These are phyloP conservation scores for Drosophila setifemur DNA, from an alignment of 1,140 invertebrate genomes.

Conservation along the genomic window DNA sequence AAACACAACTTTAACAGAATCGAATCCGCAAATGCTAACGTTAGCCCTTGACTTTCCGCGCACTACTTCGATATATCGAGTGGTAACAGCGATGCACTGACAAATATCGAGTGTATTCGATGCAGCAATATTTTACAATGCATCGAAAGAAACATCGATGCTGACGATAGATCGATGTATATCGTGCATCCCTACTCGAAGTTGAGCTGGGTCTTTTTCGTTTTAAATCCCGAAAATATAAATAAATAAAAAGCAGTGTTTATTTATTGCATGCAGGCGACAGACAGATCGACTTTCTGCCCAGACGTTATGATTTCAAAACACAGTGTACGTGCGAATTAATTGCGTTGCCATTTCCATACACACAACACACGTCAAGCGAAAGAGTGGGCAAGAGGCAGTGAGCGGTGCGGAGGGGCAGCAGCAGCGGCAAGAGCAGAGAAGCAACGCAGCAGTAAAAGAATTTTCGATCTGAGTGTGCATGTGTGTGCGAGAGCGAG, in stretches of 20 bases:
- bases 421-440: not conserved
- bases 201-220: constrained; percentile 23
- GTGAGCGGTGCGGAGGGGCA: no score
- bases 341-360: constrained; percentile 8
- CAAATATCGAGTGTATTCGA: no score
- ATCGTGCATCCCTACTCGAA: not conserved
- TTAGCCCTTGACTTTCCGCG: no score
- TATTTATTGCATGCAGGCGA: constrained; percentile 40
- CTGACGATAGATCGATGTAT: no score
- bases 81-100: no score
- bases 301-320: constrained; percentile 52
- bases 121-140: no score
- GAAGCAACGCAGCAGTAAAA: constrained; percentile 64
- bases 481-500: constrained; percentile 35
- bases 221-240: constrained; percentile 20
- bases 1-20: no score
- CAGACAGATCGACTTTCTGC: constrained; percentile 7
- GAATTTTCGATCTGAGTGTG: constrained; percentile 64
- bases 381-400: no score
- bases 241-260: constrained; percentile 41
- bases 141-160: no score
- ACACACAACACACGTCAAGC: constrained; percentile 14
- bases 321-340: constrained; percentile 39
- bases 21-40: no score
- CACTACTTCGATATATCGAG: no score